Percentiles rank a stretch among this genome's conserved stretches.
These are phyloP conservation scores for Sturnira hondurensis DNA, from an alignment of 2,113 vertebrate species.

Conservation along the genomic window DNA sequence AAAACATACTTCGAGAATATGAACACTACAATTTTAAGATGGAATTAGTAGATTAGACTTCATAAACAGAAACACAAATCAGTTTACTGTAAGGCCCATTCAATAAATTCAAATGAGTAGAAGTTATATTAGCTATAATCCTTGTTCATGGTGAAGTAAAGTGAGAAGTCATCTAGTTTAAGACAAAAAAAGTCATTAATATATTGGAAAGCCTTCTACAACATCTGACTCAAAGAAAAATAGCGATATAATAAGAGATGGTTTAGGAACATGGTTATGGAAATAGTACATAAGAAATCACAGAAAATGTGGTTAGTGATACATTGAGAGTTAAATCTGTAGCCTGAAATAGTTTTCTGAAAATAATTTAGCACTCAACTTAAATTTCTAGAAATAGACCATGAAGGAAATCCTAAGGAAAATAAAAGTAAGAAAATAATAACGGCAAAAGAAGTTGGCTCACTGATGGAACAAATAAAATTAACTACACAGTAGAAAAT, in stretches of 20 bases:
- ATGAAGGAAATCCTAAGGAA: background rate
- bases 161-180: background rate
- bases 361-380: background rate
- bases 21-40: background rate
- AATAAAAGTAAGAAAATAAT: background rate
- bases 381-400: background rate
- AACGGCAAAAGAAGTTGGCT: background rate
- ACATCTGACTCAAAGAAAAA: background rate
- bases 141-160: background rate
- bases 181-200: background rate
- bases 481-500: background rate
- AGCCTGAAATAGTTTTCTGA: background rate
- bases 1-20: background rate
- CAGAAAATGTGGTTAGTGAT: background rate
- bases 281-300: background rate
- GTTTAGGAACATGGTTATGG: background rate
- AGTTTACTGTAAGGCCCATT: background rate
- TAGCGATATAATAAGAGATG: background rate
- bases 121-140: background rate
- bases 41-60: background rate
- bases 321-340: background rate
- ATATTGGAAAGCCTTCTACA: background rate
- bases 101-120: background rate
- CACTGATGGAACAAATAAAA: background rate
- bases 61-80: background rate